Conservation (phyloP, 2,888 invertebrate genomes). For the Drosophila setosimentum region DNA sequence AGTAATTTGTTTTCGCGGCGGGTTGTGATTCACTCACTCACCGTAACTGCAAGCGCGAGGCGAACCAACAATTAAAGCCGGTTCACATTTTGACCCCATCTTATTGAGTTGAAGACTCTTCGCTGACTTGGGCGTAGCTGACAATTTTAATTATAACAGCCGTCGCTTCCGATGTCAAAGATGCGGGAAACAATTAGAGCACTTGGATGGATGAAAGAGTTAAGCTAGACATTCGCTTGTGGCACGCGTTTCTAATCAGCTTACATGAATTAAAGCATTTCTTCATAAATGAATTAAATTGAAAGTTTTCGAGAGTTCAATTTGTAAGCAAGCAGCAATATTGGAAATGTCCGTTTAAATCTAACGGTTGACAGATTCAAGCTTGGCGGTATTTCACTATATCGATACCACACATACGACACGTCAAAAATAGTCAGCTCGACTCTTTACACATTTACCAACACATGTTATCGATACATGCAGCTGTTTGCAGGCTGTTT, state of each 20-base stretch:
- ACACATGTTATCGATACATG: constrained; percentile 43
- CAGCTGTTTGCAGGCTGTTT: constrained; percentile 53
- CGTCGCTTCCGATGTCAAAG: constrained; percentile 78
- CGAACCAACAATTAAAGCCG: constrained; percentile 68
- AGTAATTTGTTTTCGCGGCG: constrained; percentile 27
- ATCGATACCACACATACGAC: constrained; percentile 9
- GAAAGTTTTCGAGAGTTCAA: background rate
- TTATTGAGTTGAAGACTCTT: constrained; percentile 60
- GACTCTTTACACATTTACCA: constrained; percentile 11
- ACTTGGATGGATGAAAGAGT: constrained; percentile 57
- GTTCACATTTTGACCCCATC: constrained; percentile 73
- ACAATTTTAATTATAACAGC: constrained; percentile 71
- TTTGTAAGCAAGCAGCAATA: background rate
- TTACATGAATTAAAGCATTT: constrained; percentile 22
- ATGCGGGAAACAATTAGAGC: constrained; percentile 78
- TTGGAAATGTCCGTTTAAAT: background rate
- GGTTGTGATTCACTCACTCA: constrained; percentile 65
- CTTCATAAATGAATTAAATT: constrained; percentile 35
- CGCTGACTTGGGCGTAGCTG: constrained; percentile 69
- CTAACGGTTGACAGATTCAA: background rate
- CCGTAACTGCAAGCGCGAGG: constrained; percentile 21
- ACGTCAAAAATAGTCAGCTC: constrained; percentile 15
- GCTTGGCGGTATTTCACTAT: constrained; percentile 12
- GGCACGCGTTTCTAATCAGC: constrained; percentile 49
- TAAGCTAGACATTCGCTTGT: constrained; percentile 37